Conservation (phyloP, 2,113 vertebrate species). For the Nothocercus julius region DNA sequence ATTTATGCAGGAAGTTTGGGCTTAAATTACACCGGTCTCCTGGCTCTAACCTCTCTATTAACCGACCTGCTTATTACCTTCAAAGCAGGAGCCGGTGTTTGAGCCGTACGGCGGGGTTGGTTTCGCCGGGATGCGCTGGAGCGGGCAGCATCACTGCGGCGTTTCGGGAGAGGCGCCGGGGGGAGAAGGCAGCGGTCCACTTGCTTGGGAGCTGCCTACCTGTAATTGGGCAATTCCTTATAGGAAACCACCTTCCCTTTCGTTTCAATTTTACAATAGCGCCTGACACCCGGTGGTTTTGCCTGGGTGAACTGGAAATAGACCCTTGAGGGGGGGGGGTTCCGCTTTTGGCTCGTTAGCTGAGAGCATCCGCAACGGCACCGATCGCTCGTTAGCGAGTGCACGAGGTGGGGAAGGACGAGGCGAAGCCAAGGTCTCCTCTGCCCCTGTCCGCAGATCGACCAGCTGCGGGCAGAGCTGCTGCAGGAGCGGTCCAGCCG, state of each 20-base stretch:
- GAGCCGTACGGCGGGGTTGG: fast-evolving
- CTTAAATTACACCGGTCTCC: not conserved
- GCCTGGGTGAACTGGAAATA: fast-evolving
- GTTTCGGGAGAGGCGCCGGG: not conserved
- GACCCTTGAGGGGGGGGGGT: not conserved
- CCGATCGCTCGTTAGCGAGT: fast-evolving
- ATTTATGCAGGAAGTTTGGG: not conserved
- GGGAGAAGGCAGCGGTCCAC: not conserved
- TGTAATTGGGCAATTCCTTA: not conserved
- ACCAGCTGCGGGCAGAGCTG: constrained; percentile 90
- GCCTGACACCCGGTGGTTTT: fast-evolving
- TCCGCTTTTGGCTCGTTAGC: not conserved
- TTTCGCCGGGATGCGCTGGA: not conserved
- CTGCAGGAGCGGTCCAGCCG: constrained; percentile 90
- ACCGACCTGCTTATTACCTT: not conserved
- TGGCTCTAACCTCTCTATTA: not conserved
- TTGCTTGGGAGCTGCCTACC: not conserved
- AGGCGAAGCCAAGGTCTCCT: fast-evolving
- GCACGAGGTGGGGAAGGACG: fast-evolving
- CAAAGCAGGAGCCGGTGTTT: not conserved
- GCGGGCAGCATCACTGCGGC: not conserved
- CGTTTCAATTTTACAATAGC: too few species aligned
- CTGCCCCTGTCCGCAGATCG: constrained; percentile 76
- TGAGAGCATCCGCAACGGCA: fast-evolving
- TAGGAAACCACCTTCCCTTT: not conserved